These are phyloP conservation scores for Argyra leucocephala DNA, from an alignment of 2,888 invertebrate genomes.

Conservation along the genomic window DNA sequence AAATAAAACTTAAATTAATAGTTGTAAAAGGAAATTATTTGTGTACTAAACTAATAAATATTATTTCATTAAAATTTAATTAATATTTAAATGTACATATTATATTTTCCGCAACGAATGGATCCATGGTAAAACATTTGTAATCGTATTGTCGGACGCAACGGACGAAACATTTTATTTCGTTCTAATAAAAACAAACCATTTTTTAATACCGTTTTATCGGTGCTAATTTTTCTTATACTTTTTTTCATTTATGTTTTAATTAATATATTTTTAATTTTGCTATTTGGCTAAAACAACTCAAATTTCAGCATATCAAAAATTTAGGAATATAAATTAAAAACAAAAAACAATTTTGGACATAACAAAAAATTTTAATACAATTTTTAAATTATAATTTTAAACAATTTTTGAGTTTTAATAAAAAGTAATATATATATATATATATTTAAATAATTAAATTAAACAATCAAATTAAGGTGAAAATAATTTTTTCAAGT, in stretches of 20 bases:
- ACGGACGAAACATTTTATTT: conserved; percentile 37
- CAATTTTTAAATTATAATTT: not conserved
- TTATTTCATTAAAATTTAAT: no score
- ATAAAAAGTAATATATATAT: no score
- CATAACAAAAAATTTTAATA: not conserved
- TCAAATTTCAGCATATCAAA: conserved; percentile 2
- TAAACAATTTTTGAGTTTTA: no score
- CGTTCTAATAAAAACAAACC: not conserved
- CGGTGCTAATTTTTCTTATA: not conserved
- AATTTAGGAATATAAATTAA: conserved; percentile 7
- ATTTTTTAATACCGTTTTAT: not conserved
- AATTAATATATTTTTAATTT: not conserved
- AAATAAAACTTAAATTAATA: no score
- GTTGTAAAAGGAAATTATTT: no score
- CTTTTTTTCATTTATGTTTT: not conserved
- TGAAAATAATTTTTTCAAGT: no score
- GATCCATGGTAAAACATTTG: conserved; percentile 41
- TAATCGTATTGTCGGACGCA: conserved; percentile 39
- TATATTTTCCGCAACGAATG: no score
- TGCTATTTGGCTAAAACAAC: conserved; percentile 4
- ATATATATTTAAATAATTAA: no score
- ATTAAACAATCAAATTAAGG: no score
- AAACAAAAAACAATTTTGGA: not conserved
- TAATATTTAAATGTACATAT: no score
- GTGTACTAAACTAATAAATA: no score